Conservation (phyloP, 1,140 invertebrate species). For the Trichoplusia ni region DNA sequence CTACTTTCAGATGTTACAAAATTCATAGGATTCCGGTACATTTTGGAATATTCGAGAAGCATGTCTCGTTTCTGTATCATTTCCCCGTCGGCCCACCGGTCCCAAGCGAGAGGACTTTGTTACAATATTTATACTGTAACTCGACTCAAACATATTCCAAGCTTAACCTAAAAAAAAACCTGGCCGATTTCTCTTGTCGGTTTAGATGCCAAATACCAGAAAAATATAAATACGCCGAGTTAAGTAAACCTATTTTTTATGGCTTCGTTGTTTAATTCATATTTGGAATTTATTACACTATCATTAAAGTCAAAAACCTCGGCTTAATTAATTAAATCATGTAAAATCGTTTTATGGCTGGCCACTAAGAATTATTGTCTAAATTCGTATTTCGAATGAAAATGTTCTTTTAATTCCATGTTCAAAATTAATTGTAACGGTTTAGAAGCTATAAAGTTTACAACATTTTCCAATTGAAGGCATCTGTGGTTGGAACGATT, state of each 20-base stretch:
- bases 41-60: conserved; percentile 25
- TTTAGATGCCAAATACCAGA: too few species aligned
- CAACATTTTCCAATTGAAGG: conserved; percentile 2
- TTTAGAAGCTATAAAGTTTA: conserved; percentile 13
- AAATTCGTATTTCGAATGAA: conserved; percentile 8
- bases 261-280: too few species aligned
- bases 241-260: too few species aligned
- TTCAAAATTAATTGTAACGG: conserved; percentile 9
- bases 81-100: conserved; percentile 12
- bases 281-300: too few species aligned
- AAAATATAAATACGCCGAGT: too few species aligned
- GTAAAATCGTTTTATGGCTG: conserved; percentile 5
- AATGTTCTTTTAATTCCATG: conserved; percentile 10
- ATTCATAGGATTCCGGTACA: conserved; percentile 22
- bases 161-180: not conserved
- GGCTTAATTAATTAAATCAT: not conserved
- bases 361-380: conserved; percentile 11
- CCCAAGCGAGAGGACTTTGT: conserved; percentile 1
- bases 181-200: too few species aligned
- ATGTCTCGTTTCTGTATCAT: conserved; percentile 31
- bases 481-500: not conserved
- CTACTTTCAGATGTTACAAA: conserved; percentile 27
- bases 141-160: conserved; percentile 14
- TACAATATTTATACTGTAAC: conserved; percentile 19
- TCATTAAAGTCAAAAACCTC: not conserved